phyloP scores from a whole-genome alignment of 2,113 vertebrate genomes.

The Pagrus major region DNA sequence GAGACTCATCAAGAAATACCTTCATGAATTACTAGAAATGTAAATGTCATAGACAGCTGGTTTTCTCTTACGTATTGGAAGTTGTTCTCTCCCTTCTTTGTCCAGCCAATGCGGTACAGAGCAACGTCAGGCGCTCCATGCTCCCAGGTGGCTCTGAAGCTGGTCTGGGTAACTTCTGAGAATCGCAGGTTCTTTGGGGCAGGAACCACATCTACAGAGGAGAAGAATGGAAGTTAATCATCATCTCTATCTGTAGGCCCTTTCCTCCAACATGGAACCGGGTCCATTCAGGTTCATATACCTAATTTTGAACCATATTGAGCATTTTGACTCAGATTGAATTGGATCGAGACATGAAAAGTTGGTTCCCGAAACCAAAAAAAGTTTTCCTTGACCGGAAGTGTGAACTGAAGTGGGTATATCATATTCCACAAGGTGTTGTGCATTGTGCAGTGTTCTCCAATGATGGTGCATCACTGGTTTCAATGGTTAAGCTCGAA shows the following conservation, averaged over 20 bases:
- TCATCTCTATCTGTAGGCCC: background rate
- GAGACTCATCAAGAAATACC: conserved; percentile 12
- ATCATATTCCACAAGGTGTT: no score
- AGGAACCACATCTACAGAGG: conserved; percentile 87
- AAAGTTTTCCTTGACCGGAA: no score
- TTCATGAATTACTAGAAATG: conserved; percentile 30
- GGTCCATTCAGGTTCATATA: no score
- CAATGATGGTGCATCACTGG: no score
- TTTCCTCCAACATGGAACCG: no score
- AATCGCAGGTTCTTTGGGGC: conserved; percentile 92
- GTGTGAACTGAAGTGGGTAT: no score
- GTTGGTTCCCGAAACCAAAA: no score
- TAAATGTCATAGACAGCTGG: conserved; percentile 22
- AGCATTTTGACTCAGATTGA: no score
- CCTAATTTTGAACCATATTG: no score
- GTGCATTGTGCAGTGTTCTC: no score
- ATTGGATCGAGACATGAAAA: no score
- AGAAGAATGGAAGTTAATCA: background rate
- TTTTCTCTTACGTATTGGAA: conserved; percentile 78
- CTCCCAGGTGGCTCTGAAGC: conserved; percentile 94
- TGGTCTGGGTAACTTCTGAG: conserved; percentile 88
- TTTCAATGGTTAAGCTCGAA: no score
- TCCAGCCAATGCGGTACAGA: conserved; percentile 93
- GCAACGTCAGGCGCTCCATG: conserved; percentile 96
- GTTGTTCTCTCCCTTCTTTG: conserved; percentile 84